Evolutionary conservation across 2,888 invertebrate genomes (phyloP), one percentile per base, ranked within the genome.

Genomic region (Drosophila tanythrix): DNA sequence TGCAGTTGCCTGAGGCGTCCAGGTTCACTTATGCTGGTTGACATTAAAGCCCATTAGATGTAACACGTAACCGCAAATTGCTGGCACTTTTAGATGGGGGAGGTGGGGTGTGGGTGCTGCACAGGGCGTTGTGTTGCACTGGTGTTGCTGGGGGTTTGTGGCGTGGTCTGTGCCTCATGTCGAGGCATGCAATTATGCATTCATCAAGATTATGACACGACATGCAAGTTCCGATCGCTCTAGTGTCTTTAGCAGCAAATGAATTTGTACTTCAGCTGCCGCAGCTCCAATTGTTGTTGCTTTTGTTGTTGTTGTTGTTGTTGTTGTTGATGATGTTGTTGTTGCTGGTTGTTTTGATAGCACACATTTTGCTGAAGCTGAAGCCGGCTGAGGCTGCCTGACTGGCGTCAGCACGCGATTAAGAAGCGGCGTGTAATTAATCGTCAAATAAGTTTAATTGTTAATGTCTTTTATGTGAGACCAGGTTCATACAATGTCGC

Each of bases 131-230:
- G 57, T 46, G 38, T 65, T 59, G 62, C 48, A 43, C 35, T 56
- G 66, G 46, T 13, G 48, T 46, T 15, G 46, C 18, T 36, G n/a
- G 11, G 27, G 51, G 51, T 1, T 25, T 27, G n/a, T 48, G 35
- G 46, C 43, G 46, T 27, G 33, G 43, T 46, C 25, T 7, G 56
- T 68, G 74, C 76, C 75, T 62, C 73, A 74, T 74, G 79, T 79
- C 66, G 70, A 78, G 86, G 83, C 86, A 85, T 83, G 91, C 91
- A 92, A 92, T 91, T 91, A 91, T 91, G 88, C 91, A 91, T 91
- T 91, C 92, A 92, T 91, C 91, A 91, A 92, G 91, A 91, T 91
- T 92, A 90, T 90, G 88, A 87, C 89, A 87, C 90, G 89, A 91
- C 91, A 92, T 91, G 91, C 91, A 71, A 86, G 89, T 90, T 83